phyloP scores from a whole-genome alignment of 2,797 vertebrate genomes.

The Zalophus californianus region DNA sequence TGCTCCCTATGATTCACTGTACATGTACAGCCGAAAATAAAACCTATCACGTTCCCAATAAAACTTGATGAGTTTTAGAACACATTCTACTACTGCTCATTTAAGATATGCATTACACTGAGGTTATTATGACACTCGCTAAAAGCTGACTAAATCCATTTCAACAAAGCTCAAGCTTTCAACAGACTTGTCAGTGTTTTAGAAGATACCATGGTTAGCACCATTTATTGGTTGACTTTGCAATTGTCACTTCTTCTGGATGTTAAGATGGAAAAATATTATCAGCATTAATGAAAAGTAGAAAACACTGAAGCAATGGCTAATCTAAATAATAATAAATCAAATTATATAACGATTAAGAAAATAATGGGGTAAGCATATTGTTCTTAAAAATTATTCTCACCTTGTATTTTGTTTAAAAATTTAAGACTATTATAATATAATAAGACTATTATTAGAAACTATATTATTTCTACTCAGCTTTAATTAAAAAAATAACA shows the following conservation, averaged over 20 bases:
- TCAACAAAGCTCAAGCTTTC: slow-evolving; percentile 19
- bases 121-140: slow-evolving; percentile 64
- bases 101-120: slow-evolving; percentile 67
- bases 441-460: neutral
- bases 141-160: slow-evolving; percentile 68
- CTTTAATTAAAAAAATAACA: neutral
- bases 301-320: neutral
- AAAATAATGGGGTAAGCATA: neutral
- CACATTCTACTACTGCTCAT: slow-evolving; percentile 67
- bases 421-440: neutral
- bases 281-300: neutral
- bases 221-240: neutral
- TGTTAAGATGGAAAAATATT: neutral
- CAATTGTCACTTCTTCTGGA: neutral
- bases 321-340: neutral
- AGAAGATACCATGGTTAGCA: neutral
- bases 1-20: slow-evolving; percentile 65
- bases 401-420: neutral
- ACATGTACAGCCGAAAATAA: slow-evolving; percentile 67
- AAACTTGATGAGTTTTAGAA: slow-evolving; percentile 79
- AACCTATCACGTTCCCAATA: slow-evolving; percentile 75
- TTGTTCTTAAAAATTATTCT: neutral
- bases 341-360: neutral
- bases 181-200: neutral
- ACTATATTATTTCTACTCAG: neutral